Base-by-base conservation (phyloP, 2,888 invertebrate species). In the Folsomia candida region DNA sequence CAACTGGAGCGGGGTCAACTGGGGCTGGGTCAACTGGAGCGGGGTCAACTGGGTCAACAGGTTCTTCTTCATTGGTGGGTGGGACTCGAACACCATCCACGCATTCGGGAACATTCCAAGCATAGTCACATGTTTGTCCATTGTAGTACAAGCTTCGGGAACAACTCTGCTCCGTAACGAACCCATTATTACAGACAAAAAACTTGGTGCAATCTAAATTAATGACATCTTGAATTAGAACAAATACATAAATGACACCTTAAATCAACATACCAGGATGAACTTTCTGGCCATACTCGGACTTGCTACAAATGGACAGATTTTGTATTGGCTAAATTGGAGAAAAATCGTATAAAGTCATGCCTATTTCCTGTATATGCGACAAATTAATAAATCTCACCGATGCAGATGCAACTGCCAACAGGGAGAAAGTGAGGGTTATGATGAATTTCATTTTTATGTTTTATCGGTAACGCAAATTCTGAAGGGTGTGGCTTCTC, bases 151-250 rank as follows among this genome's bases (percentile, higher is more conserved):
- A 24, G 4, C 3, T 22, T 9, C 4, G n/a, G 11, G 64, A 51
- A 24, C 64, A 64, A 3, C 2, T 22, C 3, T 37, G 51, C 4
- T n/a, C 6, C 20, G 27, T 51, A 11, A 4, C 20, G 20, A 6
- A 14, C 2, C 64, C 64, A 51, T 9, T 22, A 20, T 64, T 24
- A 26, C 64, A 64, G 24, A 64, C 4, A 51, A 51, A 64, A 24
- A 64, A 64, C 22, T 51, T 20, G 22, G 2, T 24, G 51, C 64
- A 64, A 29, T 64, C 60, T 6, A 11, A 11, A n/a, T n/a, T n/a
- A n/a, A n/a, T n/a, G n/a, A n/a, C n/a, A n/a, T n/a, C n/a, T n/a
- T n/a, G n/a, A n/a, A n/a, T n/a, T n/a, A n/a, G n/a, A n/a, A n/a
- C n/a, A n/a, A n/a, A n/a, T n/a, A n/a, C n/a, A n/a, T n/a, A n/a